Evolutionary conservation across 2,888 invertebrate species (phyloP), one percentile per base, ranked within the genome.

Genomic region (Timandra comae): DNA sequence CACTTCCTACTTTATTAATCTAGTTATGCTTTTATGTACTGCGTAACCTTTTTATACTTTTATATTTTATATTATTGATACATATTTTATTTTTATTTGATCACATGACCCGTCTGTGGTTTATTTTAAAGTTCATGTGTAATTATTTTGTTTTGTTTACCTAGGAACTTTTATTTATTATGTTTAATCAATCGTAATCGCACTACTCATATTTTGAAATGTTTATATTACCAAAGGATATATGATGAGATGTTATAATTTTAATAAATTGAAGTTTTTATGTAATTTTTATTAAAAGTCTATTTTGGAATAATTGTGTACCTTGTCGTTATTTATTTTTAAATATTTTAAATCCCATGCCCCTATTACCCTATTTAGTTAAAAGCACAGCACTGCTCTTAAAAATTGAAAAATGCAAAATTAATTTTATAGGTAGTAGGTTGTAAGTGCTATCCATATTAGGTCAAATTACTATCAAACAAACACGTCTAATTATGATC

Each of bases 271-370:
- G 47, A 67, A 61, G 62, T 71, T 69, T 65, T 58, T 63, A 67
- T 72, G 62, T 69, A 68, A 67, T 74, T 78, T 76, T 67, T 76
- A 81, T 70, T 81, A 79, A 81, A 75, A 75, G 58, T 77, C 66
- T 80, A 80, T 81, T 80, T 81, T 76, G 56, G 58, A 75, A 58
- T 63, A 54, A 24, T 32, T 33, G 20, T 33, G n/a, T 29, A 38
- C 26, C 43, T 39, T 35, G 33, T 16, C 19, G 27, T 35, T 35
- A n/a, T n/a, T 22, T 33, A 35, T 27, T 22, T 22, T 7, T n/a
- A 22, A n/a, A n/a, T 22, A 22, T n/a, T 7, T 3, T 22, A 22
- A 7, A 3, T 22, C 20, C 20, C 20, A 2, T 1, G 20, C 7
- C 5, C 7, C 1, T 20, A 20, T 7, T 20, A 20, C 20, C 20